A percentile compares a stretch with the other conserved stretches of the same genome.
These are phyloP conservation scores for Pelodytes ibericus DNA, from an alignment of 2,797 vertebrate species.

Conservation along the genomic window DNA sequence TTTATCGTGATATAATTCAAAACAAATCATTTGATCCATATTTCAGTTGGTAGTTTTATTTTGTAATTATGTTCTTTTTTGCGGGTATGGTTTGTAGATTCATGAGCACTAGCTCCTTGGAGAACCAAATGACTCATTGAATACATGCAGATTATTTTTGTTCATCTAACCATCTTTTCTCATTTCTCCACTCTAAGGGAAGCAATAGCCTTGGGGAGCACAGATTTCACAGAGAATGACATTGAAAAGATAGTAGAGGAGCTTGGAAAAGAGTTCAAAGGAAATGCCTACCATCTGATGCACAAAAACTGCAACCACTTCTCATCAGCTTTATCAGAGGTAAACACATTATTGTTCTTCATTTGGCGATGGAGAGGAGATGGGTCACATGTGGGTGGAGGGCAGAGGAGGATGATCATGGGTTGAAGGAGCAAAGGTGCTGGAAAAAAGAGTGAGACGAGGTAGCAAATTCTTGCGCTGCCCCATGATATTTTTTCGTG, in stretches of 20 bases:
- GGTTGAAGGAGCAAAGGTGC: too few relatives aligned
- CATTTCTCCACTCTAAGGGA: conserved; percentile 76
- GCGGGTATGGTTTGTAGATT: background rate
- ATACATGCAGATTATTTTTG: background rate
- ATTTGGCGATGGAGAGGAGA: too few relatives aligned
- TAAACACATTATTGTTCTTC: too few relatives aligned
- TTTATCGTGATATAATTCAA: too few relatives aligned
- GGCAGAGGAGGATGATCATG: too few relatives aligned
- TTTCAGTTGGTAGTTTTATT: too few relatives aligned
- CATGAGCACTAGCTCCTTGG: background rate
- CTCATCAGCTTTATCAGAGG: conserved; percentile 95
- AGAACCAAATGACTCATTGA: background rate
- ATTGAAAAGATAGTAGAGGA: conserved; percentile 96
- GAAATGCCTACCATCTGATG: conserved; percentile 98
- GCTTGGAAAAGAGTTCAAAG: conserved; percentile 97
- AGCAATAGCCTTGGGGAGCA: conserved; percentile 95
- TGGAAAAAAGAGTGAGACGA: too few relatives aligned
- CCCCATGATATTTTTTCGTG: too few relatives aligned
- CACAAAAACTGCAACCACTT: conserved; percentile 99
- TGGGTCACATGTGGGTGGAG: too few relatives aligned
- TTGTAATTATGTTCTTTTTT: too few relatives aligned
- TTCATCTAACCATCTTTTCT: conserved; percentile 1
- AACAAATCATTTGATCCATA: too few relatives aligned
- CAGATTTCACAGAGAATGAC: conserved; percentile 96
- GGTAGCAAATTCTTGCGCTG: too few relatives aligned